Conservation (phyloP, 2,113 vertebrate species). For the Stercorarius parasiticus region DNA sequence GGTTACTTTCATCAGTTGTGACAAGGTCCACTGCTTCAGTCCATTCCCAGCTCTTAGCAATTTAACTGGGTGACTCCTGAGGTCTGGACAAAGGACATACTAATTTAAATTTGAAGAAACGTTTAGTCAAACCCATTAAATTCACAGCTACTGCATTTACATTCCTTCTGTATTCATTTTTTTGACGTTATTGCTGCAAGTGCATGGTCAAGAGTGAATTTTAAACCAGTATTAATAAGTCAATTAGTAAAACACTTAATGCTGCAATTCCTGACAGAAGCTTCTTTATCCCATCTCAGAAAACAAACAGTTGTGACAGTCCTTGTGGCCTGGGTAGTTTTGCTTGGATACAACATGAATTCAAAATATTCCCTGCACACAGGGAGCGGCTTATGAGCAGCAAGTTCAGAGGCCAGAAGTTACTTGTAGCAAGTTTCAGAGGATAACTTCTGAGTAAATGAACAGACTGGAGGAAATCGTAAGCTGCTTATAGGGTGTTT, state of each 20-base stretch:
- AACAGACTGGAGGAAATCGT: not conserved
- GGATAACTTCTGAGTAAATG: constrained; percentile 23
- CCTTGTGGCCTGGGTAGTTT: not conserved
- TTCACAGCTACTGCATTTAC: not conserved
- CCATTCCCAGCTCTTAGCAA: not conserved
- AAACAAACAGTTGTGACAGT: not conserved
- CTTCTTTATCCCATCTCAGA: not conserved
- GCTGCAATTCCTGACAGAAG: not conserved
- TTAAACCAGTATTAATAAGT: not conserved
- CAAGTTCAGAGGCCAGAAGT: constrained; percentile 11
- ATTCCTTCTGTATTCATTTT: not conserved
- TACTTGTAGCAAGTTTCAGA: not conserved
- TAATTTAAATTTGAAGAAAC: not conserved
- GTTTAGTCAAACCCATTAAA: not conserved
- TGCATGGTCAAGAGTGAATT: not conserved
- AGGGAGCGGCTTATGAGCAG: not conserved
- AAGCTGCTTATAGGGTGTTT: constrained; percentile 32
- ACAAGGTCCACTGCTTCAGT: not conserved
- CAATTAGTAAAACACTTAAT: not conserved
- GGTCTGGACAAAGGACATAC: not conserved
- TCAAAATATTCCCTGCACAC: not conserved
- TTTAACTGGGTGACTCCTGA: not conserved
- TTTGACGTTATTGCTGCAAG: not conserved
- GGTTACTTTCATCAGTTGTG: not conserved
- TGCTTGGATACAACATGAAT: not conserved